phyloP scores from a whole-genome alignment of 1,140 invertebrate genomes.

The Drosophila arawakana region DNA sequence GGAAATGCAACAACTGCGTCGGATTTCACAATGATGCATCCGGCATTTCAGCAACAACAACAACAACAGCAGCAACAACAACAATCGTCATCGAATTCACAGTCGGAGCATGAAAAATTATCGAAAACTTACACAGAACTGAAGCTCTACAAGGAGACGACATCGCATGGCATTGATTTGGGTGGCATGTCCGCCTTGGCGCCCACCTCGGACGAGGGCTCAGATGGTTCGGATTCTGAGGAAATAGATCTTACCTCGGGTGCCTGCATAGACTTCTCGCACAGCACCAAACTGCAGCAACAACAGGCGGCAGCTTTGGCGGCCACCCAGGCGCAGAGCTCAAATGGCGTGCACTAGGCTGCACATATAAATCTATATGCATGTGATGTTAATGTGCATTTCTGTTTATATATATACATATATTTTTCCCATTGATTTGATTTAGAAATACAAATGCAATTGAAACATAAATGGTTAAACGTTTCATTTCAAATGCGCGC shows the following conservation, averaged over 20 bases:
- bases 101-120: conserved; percentile 60
- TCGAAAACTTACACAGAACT: conserved; percentile 82
- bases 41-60: conserved; percentile 76
- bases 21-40: conserved; percentile 84
- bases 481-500: conserved; percentile 26
- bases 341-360: conserved; percentile 66
- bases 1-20: conserved; percentile 26
- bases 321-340: conserved; percentile 33
- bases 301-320: conserved; percentile 32
- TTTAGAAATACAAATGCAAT: conserved; percentile 54
- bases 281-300: conserved; percentile 74
- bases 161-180: conserved; percentile 54
- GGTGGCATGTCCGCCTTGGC: conserved; percentile 57
- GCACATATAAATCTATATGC: conserved; percentile 13
- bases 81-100: conserved; percentile 32
- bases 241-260: conserved; percentile 83
- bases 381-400: conserved; percentile 48
- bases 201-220: conserved; percentile 65
- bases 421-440: conserved; percentile 14
- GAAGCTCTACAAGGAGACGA: conserved; percentile 81
- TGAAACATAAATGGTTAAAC: conserved; percentile 22
- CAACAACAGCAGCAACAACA: conserved; percentile 61
- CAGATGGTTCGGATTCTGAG: conserved; percentile 82
- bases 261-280: conserved; percentile 83
- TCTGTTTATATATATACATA: conserved; percentile 32